These are phyloP conservation scores for Lepeophtheirus nordmannii DNA, from an alignment of 2,888 invertebrate genomes.

Conservation along the genomic window DNA sequence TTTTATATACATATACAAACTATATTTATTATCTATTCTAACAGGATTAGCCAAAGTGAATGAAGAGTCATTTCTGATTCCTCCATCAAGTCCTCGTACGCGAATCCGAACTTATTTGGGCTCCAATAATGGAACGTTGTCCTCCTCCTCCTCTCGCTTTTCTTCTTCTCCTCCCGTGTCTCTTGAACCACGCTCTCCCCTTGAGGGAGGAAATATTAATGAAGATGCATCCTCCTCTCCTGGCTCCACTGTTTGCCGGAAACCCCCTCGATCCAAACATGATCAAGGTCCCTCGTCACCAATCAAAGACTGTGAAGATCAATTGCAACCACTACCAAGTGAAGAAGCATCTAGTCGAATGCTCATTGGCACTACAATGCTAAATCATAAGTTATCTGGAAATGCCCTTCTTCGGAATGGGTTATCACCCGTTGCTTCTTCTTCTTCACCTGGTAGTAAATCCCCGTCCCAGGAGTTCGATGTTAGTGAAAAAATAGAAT, in stretches of 20 bases:
- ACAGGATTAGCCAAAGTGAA: neutral
- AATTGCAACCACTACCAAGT: neutral
- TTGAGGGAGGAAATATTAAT: slow-evolving; percentile 13
- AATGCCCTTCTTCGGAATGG: too few relatives aligned
- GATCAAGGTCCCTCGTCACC: slow-evolving; percentile 2
- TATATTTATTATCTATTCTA: too few relatives aligned
- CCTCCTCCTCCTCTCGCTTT: neutral
- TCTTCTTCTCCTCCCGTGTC: neutral
- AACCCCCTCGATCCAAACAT: slow-evolving; percentile 14
- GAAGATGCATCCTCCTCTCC: slow-evolving; percentile 26
- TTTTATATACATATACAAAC: neutral
- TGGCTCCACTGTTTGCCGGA: slow-evolving; percentile 26
- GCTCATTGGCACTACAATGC: slow-evolving; percentile 17
- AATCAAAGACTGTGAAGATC: neutral
- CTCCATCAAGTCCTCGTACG: slow-evolving; percentile 34
- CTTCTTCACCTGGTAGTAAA: too few relatives aligned
- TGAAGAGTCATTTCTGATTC: slow-evolving; percentile 28
- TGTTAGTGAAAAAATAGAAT: too few relatives aligned
- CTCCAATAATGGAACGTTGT: slow-evolving; percentile 27
- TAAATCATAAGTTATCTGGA: neutral
- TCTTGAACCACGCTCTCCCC: neutral
- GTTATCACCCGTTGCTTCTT: too few relatives aligned
- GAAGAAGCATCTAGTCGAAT: slow-evolving; percentile 16
- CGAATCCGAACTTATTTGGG: slow-evolving; percentile 32
- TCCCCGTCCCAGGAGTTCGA: too few relatives aligned